These are phyloP conservation scores for Vollenhovia emeryi DNA, from an alignment of 1,140 invertebrate species.

Conservation along the genomic window DNA sequence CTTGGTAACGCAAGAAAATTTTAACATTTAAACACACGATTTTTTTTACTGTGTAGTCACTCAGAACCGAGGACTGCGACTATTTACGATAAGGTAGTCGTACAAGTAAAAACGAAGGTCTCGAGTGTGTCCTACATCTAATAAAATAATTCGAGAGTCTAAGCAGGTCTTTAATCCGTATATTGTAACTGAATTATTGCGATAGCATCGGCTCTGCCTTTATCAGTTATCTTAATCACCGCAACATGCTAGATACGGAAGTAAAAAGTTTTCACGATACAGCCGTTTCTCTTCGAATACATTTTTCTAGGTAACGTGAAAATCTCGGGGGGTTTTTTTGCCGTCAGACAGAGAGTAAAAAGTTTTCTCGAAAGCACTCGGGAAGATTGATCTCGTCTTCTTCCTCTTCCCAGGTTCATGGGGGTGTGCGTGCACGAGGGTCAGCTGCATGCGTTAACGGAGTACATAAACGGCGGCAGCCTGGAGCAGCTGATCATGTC, in stretches of 20 bases:
- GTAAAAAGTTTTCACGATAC: background rate
- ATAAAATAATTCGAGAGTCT: background rate
- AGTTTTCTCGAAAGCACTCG: background rate
- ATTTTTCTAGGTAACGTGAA: background rate
- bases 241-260: background rate
- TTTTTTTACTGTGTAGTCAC: too few species aligned
- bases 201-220: background rate
- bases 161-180: background rate
- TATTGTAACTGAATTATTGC: background rate
- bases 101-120: background rate
- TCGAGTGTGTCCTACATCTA: background rate
- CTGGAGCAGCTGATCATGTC: conserved; percentile 95
- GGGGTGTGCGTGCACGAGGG: conserved; percentile 98
- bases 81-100: background rate
- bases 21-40: too few species aligned
- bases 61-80: background rate
- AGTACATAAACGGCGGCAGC: conserved; percentile 97
- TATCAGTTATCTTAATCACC: background rate
- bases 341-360: background rate
- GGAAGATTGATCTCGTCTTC: background rate
- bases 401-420: conserved; percentile 91
- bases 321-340: background rate
- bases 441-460: conserved; percentile 96
- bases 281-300: background rate
- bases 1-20: too few species aligned